Base-by-base conservation (phyloP, 1,140 invertebrate species). In the Bemisia tabaci region DNA sequence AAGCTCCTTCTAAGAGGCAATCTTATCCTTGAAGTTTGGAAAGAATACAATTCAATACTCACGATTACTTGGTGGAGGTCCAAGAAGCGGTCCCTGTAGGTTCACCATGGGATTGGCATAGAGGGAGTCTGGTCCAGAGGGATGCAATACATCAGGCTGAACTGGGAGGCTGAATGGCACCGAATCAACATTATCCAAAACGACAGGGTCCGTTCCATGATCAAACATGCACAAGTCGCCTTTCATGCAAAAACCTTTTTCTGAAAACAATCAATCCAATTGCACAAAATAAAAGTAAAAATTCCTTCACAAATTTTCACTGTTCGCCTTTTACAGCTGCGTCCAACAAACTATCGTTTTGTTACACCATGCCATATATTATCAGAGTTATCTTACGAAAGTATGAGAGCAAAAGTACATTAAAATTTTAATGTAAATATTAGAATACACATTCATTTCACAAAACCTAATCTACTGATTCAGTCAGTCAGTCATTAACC, bases 171-270 rank as follows among this genome's bases (percentile, higher is more conserved):
- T 48, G 33, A 48, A 48, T 9, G 33, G 33, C 67, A 68, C 33
- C 26, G 61, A 66, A n/a, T 62, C 67, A 1, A 91, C 83, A 77
- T 94, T 91, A 74, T 97, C 94, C 21, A 97, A 79, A 2, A 97
- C 90, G 0, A 97, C 90, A 1, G 95, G 94, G 79, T 97, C 94
- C 2, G 84, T 83, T 21, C 95, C 95, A 79, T 98, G 95, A 80
- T 97, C 94, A 81, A 86, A 98, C 22, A 90, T 92, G 78, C 95
- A 98, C 61, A 94, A 83, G 78, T 97, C 94, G 9, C 95, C 95
- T 26, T 91, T 82, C 85, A 97, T 93, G 76, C 95, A 98, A 74
- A 91, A 96, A 2, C 95, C 94, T 77, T 92, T 93, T 78, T 95
- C 92, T 90, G 66, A 65, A 26, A 69, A 1, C 2, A 69, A 69